Base-by-base conservation (phyloP, 1,140 invertebrate species). In the Drosophila serrata region DNA sequence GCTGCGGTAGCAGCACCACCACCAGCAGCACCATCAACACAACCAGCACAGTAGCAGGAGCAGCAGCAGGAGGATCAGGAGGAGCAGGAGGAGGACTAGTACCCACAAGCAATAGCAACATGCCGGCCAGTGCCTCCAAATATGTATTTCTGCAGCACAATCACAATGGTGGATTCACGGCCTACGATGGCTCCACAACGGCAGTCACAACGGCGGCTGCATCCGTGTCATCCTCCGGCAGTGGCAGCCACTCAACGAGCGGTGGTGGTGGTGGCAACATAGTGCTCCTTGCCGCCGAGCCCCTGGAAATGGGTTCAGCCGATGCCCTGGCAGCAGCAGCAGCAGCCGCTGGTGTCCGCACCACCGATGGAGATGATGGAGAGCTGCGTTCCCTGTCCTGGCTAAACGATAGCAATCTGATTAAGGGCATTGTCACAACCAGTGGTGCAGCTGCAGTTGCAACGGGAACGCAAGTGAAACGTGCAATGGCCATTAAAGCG, bases 371-470 rank as follows among this genome's bases (percentile, higher is more conserved):
- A 17, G 87, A 91, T 48, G 97, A 98, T 87, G 97, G 98, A 79
- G 98, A 99, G 85, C 94, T 99, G 31, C 98, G 97, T 3, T 96
- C 96, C 64, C 93, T 99, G 1, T 95, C 96, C 51, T 99, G 98
- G 98, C 93, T 99, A 11, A 97, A 98, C 91, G 97, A 98, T 92
- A 96, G 95, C 81, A 98, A 99, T 94, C 93, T 98, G 74, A 94
- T 98, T 11, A 98, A 98, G 94, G 96, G 96, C 94, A 93, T 86
- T 79, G 90, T 92, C 27, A 75, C 88, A 3, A 84, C 69, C 35
- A 82, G 61, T 31, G 53, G 53, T n/a, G 39, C 61, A 11, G 49
- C 69, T 48, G 24, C 55, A 15, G 49, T 63, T n/a, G 46, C 59
- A 48, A 22, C 37, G 24, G 46, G 56, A 5, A 37, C 45, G 17